phyloP scores from a whole-genome alignment of 1,140 invertebrate genomes.

The Manduca sexta region DNA sequence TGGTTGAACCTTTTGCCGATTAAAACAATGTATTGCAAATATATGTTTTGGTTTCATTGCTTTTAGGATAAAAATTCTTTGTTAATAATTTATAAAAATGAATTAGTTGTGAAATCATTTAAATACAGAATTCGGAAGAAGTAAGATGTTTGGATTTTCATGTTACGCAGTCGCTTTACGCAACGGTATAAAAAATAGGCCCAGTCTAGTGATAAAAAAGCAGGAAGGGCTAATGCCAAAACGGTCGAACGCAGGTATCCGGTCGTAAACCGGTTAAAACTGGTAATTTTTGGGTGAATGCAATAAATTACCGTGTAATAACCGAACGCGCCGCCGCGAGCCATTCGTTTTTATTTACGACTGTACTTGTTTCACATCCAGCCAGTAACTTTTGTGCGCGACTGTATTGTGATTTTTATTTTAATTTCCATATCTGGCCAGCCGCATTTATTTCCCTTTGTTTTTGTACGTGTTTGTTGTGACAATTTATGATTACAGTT shows the following conservation, averaged over 20 bases:
- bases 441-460: conserved; percentile 31
- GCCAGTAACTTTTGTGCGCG: conserved; percentile 50
- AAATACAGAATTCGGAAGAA: too few species aligned
- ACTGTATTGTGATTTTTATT: conserved; percentile 54
- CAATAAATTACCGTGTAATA: conserved; percentile 58
- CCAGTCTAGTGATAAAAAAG: too few species aligned
- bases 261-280: conserved; percentile 37
- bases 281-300: conserved; percentile 54
- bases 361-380: conserved; percentile 63
- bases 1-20: too few species aligned
- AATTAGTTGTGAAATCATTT: too few species aligned
- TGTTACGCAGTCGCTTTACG: too few species aligned
- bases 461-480: conserved; percentile 2
- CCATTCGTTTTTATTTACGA: conserved; percentile 65
- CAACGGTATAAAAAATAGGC: too few species aligned
- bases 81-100: too few species aligned
- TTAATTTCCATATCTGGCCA: conserved; percentile 40
- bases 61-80: too few species aligned
- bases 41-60: too few species aligned
- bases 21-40: too few species aligned
- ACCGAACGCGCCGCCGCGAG: conserved; percentile 43
- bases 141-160: too few species aligned
- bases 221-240: background rate
- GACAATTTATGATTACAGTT: background rate
- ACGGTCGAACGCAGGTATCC: conserved; percentile 11